These are phyloP conservation scores for Regulus satrapa DNA, from an alignment of 2,113 vertebrate species.

Conservation along the genomic window DNA sequence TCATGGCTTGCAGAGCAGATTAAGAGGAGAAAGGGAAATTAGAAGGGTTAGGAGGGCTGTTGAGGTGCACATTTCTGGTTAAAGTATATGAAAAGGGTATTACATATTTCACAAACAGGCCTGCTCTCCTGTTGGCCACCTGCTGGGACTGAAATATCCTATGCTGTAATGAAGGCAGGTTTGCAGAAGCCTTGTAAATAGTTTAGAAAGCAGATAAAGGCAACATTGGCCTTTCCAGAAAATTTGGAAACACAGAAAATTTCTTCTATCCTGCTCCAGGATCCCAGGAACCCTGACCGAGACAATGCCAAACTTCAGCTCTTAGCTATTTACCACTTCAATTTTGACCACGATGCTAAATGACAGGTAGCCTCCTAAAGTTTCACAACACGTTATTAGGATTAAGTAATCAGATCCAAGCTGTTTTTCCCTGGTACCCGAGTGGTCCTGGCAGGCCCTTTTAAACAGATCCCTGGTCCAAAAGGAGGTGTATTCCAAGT, in stretches of 20 bases:
- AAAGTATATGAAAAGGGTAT: conserved; percentile 80
- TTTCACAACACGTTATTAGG: conserved; percentile 82
- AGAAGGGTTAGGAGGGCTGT: conserved; percentile 79
- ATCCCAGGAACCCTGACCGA: not conserved
- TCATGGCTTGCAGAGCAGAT: conserved; percentile 85
- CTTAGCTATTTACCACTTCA: conserved; percentile 38
- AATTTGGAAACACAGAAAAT: conserved; percentile 16
- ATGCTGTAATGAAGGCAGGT: conserved; percentile 82
- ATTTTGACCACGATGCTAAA: conserved; percentile 55
- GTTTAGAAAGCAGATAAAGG: conserved; percentile 81
- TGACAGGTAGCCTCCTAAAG: conserved; percentile 80
- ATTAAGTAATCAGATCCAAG: conserved; percentile 78
- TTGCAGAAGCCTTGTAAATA: conserved; percentile 87
- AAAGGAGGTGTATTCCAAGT: conserved; percentile 38
- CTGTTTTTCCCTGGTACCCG: conserved; percentile 41
- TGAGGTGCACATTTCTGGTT: conserved; percentile 83
- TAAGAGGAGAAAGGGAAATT: conserved; percentile 87
- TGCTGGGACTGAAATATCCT: conserved; percentile 86
- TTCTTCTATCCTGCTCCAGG: not conserved
- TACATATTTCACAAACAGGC: conserved; percentile 84
- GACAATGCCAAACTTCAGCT: conserved; percentile 39
- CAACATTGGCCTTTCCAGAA: conserved; percentile 55
- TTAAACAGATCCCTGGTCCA: conserved; percentile 42
- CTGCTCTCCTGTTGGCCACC: conserved; percentile 81
- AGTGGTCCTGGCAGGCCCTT: conserved; percentile 45